Conservation (phyloP, 2,797 vertebrate genomes). For the Acanthopagrus latus region DNA sequence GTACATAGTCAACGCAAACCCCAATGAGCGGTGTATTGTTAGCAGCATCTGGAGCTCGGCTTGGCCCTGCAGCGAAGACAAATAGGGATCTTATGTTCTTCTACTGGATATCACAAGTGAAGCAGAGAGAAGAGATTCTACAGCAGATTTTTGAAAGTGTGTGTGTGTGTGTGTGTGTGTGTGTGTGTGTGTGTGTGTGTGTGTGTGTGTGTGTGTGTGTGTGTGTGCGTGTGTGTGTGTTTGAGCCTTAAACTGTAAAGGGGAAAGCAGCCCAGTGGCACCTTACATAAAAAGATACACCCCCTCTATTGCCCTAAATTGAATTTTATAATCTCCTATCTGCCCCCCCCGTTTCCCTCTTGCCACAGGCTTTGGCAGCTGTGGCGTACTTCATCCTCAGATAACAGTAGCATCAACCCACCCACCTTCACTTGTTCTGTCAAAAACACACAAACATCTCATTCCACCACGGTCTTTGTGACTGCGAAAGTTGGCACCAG, state of each 20-base stretch:
- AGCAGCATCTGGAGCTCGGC: constrained; percentile 70
- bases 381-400: constrained; percentile 60
- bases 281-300: constrained; percentile 74
- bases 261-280: constrained; percentile 54
- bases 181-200: neutral
- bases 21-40: constrained; percentile 71
- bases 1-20: constrained; percentile 53
- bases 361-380: constrained; percentile 69
- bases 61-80: constrained; percentile 68
- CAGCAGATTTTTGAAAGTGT: constrained; percentile 31
- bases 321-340: constrained; percentile 75
- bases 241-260: constrained; percentile 40
- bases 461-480: constrained; percentile 33
- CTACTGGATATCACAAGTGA: constrained; percentile 65
- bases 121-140: constrained; percentile 48
- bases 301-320: constrained; percentile 74
- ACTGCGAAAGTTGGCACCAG: constrained; percentile 32
- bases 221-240: constrained; percentile 8
- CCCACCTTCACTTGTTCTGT: constrained; percentile 71
- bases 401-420: constrained; percentile 74
- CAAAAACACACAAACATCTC: constrained; percentile 63
- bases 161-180: neutral
- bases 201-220: neutral
- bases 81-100: constrained; percentile 66
- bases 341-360: constrained; percentile 51